Evolutionary conservation across 2,888 invertebrate species (phyloP), one percentile per base, ranked within the genome.

Genomic region (Dryadula phaetusa): DNA sequence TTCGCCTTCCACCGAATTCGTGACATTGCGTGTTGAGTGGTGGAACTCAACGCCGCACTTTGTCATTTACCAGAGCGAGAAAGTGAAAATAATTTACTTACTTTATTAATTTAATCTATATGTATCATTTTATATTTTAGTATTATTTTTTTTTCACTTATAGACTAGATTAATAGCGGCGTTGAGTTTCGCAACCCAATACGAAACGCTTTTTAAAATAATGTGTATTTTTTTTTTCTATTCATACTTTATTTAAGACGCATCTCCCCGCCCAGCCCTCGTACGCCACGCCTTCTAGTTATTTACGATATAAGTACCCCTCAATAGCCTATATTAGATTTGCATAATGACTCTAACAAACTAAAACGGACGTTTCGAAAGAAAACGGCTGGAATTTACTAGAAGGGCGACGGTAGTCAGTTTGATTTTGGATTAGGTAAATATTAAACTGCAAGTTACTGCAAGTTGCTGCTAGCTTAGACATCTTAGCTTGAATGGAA

Each of bases 241-340:
- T 52, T 60, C 64, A 44, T 65, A 58, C 63, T 58, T 54, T 65
- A 70, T 69, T n/a, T 66, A 70, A 71, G 70, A 65, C 58, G 58
- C 60, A 58, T 53, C 40, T 62, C 37, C 70, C 76, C 78, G 76
- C 78, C 78, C 73, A 71, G 66, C 46, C 37, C 58, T 62, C 46
- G 74, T 76, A 62, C 70, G 67, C 72, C 73, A 71, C 77, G 77
- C 78, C 76, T 67, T 62, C 34, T 61, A 62, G 70, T 76, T 76
- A 78, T 77, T 78, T 77, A 77, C 69, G 69, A 69, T 70, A 69
- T 73, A 72, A 75, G 73, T 75, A 73, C 71, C 70, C 70, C 66
- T 73, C 69, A 70, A 70, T 47, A 67, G 53, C 67, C 70, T 70
- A 67, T 66, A 70, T 74, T 75, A 69, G 62, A 72, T 76, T 76